A percentile compares a stretch with the other conserved stretches of the same genome.
phyloP scores from a whole-genome alignment of 2,888 invertebrate genomes.

The Alloscopus bannaensis region DNA sequence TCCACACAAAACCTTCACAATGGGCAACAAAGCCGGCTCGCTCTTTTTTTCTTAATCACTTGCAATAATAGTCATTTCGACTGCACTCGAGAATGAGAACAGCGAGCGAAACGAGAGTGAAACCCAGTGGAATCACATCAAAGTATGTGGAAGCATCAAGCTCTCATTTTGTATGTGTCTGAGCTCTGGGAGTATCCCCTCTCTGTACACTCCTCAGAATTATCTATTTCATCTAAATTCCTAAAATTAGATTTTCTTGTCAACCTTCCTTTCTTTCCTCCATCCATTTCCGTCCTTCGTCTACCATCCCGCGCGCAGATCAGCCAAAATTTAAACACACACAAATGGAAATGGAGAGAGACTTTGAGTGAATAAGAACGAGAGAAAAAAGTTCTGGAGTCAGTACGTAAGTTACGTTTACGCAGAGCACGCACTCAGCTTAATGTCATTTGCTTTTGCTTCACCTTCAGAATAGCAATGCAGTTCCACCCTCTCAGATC shows the following conservation, averaged over 20 bases:
- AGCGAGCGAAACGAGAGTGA: neutral
- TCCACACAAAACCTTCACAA: neutral
- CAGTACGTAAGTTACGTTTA: too few relatives aligned
- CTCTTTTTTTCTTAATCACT: neutral
- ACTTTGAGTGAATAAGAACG: neutral
- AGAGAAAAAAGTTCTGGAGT: too few relatives aligned
- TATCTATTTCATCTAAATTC: constrained; percentile 72
- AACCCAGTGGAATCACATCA: too few relatives aligned
- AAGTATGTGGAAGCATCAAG: neutral
- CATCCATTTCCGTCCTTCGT: constrained; percentile 19
- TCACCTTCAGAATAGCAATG: constrained; percentile 25
- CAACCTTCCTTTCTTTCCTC: constrained; percentile 48
- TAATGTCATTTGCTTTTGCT: constrained; percentile 25
- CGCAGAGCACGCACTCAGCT: constrained; percentile 23
- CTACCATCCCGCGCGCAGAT: neutral
- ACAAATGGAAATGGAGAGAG: neutral
- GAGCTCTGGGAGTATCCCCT: too few relatives aligned
- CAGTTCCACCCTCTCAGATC: neutral
- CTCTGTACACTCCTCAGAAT: constrained; percentile 65
- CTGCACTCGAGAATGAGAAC: neutral
- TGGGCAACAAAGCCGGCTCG: too few relatives aligned
- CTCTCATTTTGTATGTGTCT: constrained; percentile 4
- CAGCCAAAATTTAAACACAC: constrained; percentile 11
- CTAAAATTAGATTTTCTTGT: constrained; percentile 71
- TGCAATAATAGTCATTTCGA: constrained; percentile 7